Base-by-base conservation (phyloP, 2,888 invertebrate species). In the Synanthedon vespiformis region DNA sequence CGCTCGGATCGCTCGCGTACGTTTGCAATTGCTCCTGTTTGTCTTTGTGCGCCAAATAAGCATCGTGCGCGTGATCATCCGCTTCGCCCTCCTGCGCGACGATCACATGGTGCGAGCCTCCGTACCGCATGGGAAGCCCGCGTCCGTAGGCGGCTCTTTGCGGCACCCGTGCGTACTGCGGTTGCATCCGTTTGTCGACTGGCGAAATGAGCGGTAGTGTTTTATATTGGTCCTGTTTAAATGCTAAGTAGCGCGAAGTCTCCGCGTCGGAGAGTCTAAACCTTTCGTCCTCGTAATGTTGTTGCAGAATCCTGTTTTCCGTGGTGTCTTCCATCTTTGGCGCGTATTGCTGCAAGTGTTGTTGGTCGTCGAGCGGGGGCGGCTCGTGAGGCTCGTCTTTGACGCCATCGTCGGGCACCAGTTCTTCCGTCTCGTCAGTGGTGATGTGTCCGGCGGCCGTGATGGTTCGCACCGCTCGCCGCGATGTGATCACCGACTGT, bases 361-460 rank as follows among this genome's bases (percentile, higher is more conserved):
- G 63, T 22, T 74, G 74, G 6, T 70, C 65, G 13, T 71, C 69
- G 40, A 68, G 62, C 48, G 70, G 72, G 8, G 70, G 56, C 3
- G 66, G 62, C 58, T 83, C 84, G 10, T 71, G 74, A 0, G 83
- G 79, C 61, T 86, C 85, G 60, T 82, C 79, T 60, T 87, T 85
- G 16, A 82, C 79, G 49, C 77, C 77, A 8, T 78, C 80, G 51
- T 82, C 84, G 48, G 59, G 51, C 12, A 62, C 60, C 51, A 68
- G 48, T 56, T 58, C 62, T 53, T 74, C 70, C 4, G 59, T 56
- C 10, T 50, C 59, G 40, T 55, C 55, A 27, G 65, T 78, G 40
- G 86, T 89, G 55, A 90, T 90, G 66, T 90, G 90, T 2, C 90
- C 90, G 48, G 90, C 85, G 10, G 90, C 83, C 18, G 90, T 90